phyloP scores from a whole-genome alignment of 2,113 vertebrate species.

The Oenanthe oenanthe region DNA sequence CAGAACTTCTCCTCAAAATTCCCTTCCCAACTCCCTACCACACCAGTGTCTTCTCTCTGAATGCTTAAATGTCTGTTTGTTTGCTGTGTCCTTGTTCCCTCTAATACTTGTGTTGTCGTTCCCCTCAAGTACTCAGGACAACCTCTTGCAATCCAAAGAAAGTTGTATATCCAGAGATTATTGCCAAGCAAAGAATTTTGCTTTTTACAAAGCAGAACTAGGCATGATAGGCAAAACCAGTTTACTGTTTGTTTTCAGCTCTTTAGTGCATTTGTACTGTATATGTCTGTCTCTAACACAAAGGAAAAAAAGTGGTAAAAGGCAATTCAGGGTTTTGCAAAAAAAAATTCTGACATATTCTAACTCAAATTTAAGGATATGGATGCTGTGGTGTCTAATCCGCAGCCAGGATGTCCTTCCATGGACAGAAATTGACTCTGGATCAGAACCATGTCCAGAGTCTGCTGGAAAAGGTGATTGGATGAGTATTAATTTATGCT shows the following conservation, averaged over 20 bases:
- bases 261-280: not conserved
- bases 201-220: not conserved
- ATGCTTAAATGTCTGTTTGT: not conserved
- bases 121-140: not conserved
- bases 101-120: not conserved
- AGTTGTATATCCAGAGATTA: not conserved
- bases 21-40: not conserved
- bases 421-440: not conserved
- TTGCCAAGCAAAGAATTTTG: not conserved
- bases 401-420: not conserved
- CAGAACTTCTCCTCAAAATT: not conserved
- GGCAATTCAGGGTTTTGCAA: not conserved
- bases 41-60: not conserved
- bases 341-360: not conserved
- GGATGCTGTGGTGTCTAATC: not conserved
- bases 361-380: not conserved
- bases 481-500: not conserved
- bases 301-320: not conserved
- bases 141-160: not conserved
- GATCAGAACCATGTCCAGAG: not conserved
- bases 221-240: not conserved
- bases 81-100: not conserved
- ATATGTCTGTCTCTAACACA: not conserved
- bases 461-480: not conserved
- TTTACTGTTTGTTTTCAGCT: not conserved